A percentile compares a stretch with the other conserved stretches of the same genome.
phyloP scores from a whole-genome alignment of 2,113 vertebrate species.

The Rattus norvegicus region GRCr8 NC_086019.1:134731501-134732000 shows the following conservation, averaged over 20 bases:
- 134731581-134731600: neutral
- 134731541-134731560: neutral
- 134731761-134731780: neutral
- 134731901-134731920: too few relatives aligned
- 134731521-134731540: neutral
- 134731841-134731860: neutral
- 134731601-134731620: conserved; percentile 24
- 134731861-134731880: neutral
- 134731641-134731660: conserved; percentile 44
- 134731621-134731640: neutral
- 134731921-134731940: neutral
- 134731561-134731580: rapidly evolving
- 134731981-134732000: too few relatives aligned
- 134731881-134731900: neutral
- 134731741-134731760: neutral
- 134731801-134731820: neutral
- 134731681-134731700: neutral
- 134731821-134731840: neutral
- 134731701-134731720: conserved; percentile 47
- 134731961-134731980: neutral
- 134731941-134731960: neutral
- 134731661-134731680: neutral
- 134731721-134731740: neutral
- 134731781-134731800: neutral
- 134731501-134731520: conserved; percentile 39